A percentile compares a stretch with the other conserved stretches of the same genome.
Evolutionary conservation across 2,113 vertebrate species (phyloP).

Genomic region (Mesitornis unicolor): DNA sequence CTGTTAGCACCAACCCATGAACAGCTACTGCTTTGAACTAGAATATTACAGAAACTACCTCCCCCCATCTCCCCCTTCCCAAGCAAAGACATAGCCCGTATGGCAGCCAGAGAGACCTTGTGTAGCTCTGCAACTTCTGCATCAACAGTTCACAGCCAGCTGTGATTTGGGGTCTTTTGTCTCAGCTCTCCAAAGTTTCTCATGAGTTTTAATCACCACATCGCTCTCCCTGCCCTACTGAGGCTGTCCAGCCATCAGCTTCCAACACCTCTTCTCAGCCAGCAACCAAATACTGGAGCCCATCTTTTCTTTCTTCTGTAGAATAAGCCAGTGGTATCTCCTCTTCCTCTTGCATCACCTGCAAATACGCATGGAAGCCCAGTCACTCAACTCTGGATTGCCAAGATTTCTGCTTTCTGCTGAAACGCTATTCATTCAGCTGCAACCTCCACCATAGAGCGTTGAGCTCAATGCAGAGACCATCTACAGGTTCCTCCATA

Average conservation of each 20-base stretch:
- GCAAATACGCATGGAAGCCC: background rate
- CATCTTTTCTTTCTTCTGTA: background rate
- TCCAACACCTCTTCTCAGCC: background rate
- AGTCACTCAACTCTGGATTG: background rate
- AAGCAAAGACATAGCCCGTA: fast-evolving
- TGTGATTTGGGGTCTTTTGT: background rate
- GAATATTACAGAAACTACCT: background rate
- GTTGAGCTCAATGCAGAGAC: background rate
- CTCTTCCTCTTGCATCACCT: background rate
- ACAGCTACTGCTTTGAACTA: background rate
- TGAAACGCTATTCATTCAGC: background rate
- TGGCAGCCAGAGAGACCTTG: background rate
- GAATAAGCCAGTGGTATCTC: background rate
- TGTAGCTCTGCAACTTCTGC: background rate
- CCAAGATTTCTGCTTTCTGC: background rate
- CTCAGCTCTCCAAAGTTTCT: background rate
- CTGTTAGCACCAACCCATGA: background rate
- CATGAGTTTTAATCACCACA: background rate
- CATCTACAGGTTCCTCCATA: background rate
- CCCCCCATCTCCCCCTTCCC: background rate
- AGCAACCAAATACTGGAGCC: background rate
- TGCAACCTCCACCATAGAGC: background rate
- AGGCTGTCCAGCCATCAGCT: background rate
- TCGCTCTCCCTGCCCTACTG: background rate
- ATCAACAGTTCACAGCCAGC: background rate